Evolutionary conservation across 2,797 vertebrate species (phyloP), one percentile per base, ranked within the genome.

Genomic region (Calcarius lapponicus): DNA sequence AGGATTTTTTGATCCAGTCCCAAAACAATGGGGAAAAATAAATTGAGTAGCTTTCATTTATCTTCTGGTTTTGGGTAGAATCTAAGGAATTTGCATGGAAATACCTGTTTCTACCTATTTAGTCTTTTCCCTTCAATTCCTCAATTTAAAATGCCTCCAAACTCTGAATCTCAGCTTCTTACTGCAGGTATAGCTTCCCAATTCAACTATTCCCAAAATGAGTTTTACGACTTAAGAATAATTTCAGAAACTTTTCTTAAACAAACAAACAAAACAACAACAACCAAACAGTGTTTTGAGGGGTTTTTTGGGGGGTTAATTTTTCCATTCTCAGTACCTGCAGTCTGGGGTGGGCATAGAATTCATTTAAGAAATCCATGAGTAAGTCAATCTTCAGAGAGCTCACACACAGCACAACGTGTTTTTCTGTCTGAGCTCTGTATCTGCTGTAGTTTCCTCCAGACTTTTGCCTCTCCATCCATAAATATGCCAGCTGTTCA

Each of bases 381-480:
- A 98, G 98, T 62, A 98, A 94, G 88, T 98, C 98, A 86, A 98
- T 98, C 97, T 98, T 98, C 95, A 98, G 95, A 9, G 98, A 98
- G 93, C 98, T 98, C 84, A 98, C 98, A 80, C 98, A 98, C 32
- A 98, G 89, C 34, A 98, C 98, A 43, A 98, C 97, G 1, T 98
- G 98, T 81, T 98, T 98, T 89, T 98, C 98, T 0, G 98, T 98
- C 79, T 98, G 98, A 83, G 98, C 98, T 97, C 98, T 96, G 54
- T 98, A 98, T 38, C 98, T 97, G 72, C 98, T 98, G 69, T 98
- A 98, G 96, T 98, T 98, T 42, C 98, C 98, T 74, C 98, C 98
- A 1, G 98, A 98, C 85, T 98, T 98, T 86, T 98, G 98, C 78
- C 98, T 98, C 93, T 98, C 98, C 98, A 98, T 98, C 98, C 98